These are phyloP conservation scores for Actinia tenebrosa DNA, from an alignment of 64 coral and sea anemone genomes.

Conservation along the genomic window DNA sequence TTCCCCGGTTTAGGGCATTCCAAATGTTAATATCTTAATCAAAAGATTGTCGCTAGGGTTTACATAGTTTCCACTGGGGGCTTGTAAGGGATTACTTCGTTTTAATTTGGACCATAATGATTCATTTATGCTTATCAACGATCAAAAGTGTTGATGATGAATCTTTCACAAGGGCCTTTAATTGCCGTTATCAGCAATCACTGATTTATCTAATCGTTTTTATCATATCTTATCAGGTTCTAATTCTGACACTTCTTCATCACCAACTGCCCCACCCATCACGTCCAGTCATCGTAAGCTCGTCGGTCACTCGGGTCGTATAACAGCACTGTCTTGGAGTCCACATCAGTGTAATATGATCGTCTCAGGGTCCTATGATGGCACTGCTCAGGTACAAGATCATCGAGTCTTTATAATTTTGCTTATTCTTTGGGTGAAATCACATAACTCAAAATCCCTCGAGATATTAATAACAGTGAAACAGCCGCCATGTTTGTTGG, in stretches of 20 bases:
- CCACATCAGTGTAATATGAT: conserved; percentile 72
- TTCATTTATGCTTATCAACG: too few species aligned
- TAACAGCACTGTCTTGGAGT: conserved; percentile 83
- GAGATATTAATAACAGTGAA: too few species aligned
- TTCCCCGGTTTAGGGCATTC: too few species aligned
- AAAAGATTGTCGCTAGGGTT: too few species aligned
- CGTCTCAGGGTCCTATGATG: conserved; percentile 82
- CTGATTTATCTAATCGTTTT: neutral
- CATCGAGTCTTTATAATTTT: neutral
- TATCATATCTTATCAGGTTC: neutral
- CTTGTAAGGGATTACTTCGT: too few species aligned
- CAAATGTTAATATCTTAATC: too few species aligned
- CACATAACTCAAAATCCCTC: too few species aligned
- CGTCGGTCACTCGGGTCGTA: conserved; percentile 65
- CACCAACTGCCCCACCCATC: conserved; percentile 26
- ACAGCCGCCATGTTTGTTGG: too few species aligned
- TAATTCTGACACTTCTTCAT: neutral
- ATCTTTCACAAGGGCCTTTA: neutral
- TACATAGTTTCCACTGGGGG: too few species aligned
- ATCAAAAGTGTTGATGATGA: too few species aligned
- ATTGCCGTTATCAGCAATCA: neutral
- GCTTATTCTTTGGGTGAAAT: too few species aligned
- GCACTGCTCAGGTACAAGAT: conserved; percentile 72
- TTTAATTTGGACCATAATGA: too few species aligned
- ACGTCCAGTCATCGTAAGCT: conserved; percentile 78